Evolutionary conservation across 2,888 invertebrate species (phyloP).

Genomic region (Hipparchia semele): DNA sequence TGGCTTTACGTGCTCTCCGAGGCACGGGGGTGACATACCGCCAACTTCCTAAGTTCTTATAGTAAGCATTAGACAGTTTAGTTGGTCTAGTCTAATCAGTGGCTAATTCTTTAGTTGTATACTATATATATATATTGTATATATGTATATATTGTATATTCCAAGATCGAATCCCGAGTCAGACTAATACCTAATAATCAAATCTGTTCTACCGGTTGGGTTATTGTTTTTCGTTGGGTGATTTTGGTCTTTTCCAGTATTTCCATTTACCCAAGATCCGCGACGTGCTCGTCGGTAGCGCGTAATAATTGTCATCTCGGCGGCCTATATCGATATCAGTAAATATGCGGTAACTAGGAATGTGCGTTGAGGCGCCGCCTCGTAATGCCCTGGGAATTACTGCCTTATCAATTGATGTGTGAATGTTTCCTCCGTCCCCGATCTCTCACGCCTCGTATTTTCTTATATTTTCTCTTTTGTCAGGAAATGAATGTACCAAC

Average conservation of each 20-base stretch:
- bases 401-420: constrained; percentile 28
- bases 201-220: too few species aligned
- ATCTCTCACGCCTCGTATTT: constrained; percentile 24
- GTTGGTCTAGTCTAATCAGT: too few species aligned
- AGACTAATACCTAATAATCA: too few species aligned
- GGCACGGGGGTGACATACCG: too few species aligned
- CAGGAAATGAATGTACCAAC: neutral
- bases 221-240: neutral
- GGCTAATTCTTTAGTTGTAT: too few species aligned
- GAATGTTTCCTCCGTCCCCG: constrained; percentile 6
- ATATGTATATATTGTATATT: too few species aligned
- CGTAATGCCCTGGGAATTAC: constrained; percentile 35
- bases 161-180: too few species aligned
- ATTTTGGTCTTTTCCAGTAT: neutral
- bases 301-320: constrained; percentile 71
- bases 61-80: too few species aligned
- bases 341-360: constrained; percentile 50
- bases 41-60: too few species aligned
- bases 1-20: too few species aligned
- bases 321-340: constrained; percentile 66
- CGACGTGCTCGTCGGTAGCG: constrained; percentile 26
- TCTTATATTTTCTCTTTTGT: constrained; percentile 20
- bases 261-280: neutral
- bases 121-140: too few species aligned
- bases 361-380: constrained; percentile 10